Evolutionary conservation across 1,140 invertebrate species (phyloP).

Genomic region (Brachionus koreanus): DNA sequence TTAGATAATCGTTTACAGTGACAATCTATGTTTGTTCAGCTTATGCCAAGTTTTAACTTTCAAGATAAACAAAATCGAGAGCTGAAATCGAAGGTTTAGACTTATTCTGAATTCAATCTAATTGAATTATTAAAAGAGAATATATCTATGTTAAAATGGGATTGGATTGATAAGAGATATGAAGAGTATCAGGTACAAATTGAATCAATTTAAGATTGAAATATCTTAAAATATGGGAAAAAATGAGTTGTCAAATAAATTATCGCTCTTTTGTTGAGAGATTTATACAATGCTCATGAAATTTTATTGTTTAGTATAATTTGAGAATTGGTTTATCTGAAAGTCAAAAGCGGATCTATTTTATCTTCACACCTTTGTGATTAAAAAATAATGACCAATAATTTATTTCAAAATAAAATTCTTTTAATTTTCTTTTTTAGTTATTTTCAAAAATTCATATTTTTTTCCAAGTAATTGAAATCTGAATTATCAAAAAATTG

Average conservation of each 20-base stretch:
- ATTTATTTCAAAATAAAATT: too few relatives aligned
- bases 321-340: background rate
- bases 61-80: background rate
- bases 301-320: background rate
- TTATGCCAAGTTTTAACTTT: constrained; percentile 1
- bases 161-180: background rate
- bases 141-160: too few relatives aligned
- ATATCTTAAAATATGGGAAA: background rate
- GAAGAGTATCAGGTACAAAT: background rate
- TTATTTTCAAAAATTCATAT: too few relatives aligned
- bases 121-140: background rate
- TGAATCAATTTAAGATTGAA: background rate
- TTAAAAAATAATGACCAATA: background rate
- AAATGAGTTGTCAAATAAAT: background rate
- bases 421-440: too few relatives aligned
- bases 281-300: background rate
- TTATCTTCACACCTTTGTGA: constrained; percentile 12
- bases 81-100: background rate
- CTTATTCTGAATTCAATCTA: background rate
- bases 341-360: constrained; percentile 6
- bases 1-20: constrained; percentile 18
- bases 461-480: too few relatives aligned
- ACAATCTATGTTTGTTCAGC: constrained; percentile 10
- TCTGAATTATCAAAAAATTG: too few relatives aligned
- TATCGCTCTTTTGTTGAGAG: background rate